Base-by-base conservation (phyloP, 2,113 vertebrate species). In the Gymnocephalus cernua region DNA sequence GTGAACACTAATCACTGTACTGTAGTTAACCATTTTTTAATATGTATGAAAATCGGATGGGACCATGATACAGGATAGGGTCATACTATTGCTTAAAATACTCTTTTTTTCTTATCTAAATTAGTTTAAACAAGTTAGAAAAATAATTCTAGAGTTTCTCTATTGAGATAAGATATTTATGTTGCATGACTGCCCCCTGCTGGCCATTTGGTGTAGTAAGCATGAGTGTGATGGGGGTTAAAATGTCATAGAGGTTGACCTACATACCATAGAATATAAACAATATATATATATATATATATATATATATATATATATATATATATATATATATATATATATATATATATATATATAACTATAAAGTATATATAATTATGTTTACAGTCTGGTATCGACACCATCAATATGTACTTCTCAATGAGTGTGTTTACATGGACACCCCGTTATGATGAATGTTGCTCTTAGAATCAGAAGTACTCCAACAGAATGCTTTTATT, bases 111-210 rank as follows among this genome's bases (percentile, higher is more conserved):
- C 35, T 23, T 41, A 9, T 62, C 27, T n/a, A n/a, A n/a, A n/a
- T n/a, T n/a, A 25, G 9, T 41, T n/a, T 54, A 44, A 29, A 65
- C 16, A 65, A 32, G 12, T 48, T 48, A 7, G 15, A 66, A 48
- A 27, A 25, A 15, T 38, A 25, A 10, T 9, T 29, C 16, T 16
- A 19, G 29, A 47, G 25, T 21, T 68, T 23, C 41, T 58, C 65
- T 27, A 1, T 32, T 50, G 7, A 70, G 32, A 38, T 45, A 38
- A 53, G 13, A 16, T n/a, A 67, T 56, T 71, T 56, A 6, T 71
- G 27, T 51, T 57, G 15, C 27, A 53, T 35, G 50, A 65, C 64
- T 70, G 57, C 63, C 57, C 63, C 44, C 84, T 82, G 16, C 16
- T 73, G 79, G 47, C 3, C 14, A 48, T 54, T 72, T 59, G 21